Base-by-base conservation (phyloP, 2,888 invertebrate species). In the Acrobasis consociella region DNA sequence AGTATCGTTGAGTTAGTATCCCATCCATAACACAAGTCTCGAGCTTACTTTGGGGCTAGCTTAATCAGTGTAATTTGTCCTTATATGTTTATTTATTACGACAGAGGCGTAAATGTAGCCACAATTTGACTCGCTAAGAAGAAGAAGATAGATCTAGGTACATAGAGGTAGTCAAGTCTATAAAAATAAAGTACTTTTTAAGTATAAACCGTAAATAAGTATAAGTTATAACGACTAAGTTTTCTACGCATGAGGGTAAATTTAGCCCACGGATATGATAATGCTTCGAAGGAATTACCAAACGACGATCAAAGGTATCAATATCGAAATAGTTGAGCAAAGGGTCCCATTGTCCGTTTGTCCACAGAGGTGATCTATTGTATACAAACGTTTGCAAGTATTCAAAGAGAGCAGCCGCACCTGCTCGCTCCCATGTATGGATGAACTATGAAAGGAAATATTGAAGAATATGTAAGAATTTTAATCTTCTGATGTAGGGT, bases 371-470 rank as follows among this genome's bases (percentile, higher is more conserved):
- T 17, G 15, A 39, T 51, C 42, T 49, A 62, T 56, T 22, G 42
- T 15, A 56, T 10, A 31, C 56, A 50, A 37, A 58, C 68, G 68
- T 72, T 69, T 76, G 79, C 77, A 82, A 82, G 49, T 50, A 53
- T 60, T 56, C 62, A 61, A 66, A 67, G 64, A 65, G 70, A 65
- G 64, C 62, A 51, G 65, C 67, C 71, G 58, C 81, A 80, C 64
- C 74, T 80, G 81, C 38, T 49, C 62, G 60, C 60, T 78, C 76
- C 22, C 78, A 76, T 62, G 66, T 64, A 38, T 38, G 65, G 63
- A n/a, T n/a, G n/a, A 22, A 7, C 56, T 51, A 58, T 58, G 61
- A 64, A 64, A 58, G 42, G 50, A 51, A 53, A 49, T 58, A 49
- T 61, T 53, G 50, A 58, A 58, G 50, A 53, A 49, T 58, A 53